These are phyloP conservation scores for Lasioglossum vierecki DNA, from an alignment of 2,888 invertebrate genomes.

Conservation along the genomic window DNA sequence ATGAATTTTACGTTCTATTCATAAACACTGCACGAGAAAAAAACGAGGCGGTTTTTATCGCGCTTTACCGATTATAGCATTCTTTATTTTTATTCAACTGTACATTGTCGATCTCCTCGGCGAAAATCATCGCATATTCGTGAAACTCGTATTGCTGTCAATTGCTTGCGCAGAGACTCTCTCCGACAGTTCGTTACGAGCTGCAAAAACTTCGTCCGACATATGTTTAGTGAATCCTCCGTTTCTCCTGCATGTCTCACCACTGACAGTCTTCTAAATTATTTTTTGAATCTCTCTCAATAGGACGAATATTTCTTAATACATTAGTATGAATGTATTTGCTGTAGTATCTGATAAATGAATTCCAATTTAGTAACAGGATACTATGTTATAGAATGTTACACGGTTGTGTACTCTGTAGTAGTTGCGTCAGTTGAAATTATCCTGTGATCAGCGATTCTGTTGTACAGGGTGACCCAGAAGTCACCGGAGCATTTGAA, in stretches of 20 bases:
- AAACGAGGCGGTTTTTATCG: not conserved
- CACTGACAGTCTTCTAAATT: not conserved
- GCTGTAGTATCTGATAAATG: not conserved
- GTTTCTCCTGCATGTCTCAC: not conserved
- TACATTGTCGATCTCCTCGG: not conserved
- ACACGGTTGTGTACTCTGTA: not conserved
- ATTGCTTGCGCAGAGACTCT: slow-evolving; percentile 13
- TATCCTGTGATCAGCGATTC: not conserved
- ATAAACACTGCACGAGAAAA: not conserved
- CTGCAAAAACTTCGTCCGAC: not conserved
- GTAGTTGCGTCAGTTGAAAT: not conserved
- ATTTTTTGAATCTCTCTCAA: not conserved
- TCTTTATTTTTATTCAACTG: not conserved
- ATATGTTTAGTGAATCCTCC: not conserved
- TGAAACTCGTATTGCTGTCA: slow-evolving; percentile 15
- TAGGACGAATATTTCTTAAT: not conserved
- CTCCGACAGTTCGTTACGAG: not conserved
- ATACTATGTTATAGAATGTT: not conserved
- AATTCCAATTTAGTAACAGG: not conserved
- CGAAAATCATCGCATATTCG: slow-evolving; percentile 3
- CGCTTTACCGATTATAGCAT: not conserved
- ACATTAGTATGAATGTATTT: not conserved
- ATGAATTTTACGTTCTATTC: not conserved
- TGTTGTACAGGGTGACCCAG: not conserved
- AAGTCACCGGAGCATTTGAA: not conserved